These are phyloP conservation scores for Protobothrops mucrosquamatus DNA, from an alignment of 2,113 vertebrate genomes.

Conservation along the genomic window DNA sequence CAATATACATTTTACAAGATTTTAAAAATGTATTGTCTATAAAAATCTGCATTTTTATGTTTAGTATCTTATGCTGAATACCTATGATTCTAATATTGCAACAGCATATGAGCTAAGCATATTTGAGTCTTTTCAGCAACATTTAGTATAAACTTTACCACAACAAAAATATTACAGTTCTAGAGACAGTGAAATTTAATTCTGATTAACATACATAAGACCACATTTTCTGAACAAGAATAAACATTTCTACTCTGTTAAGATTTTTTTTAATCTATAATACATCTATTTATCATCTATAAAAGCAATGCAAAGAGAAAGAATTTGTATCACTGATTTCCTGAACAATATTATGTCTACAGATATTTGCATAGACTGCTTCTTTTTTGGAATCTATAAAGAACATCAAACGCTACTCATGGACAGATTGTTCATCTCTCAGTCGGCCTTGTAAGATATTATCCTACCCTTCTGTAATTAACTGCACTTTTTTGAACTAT, in stretches of 20 bases:
- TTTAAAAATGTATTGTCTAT: neutral
- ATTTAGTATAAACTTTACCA: neutral
- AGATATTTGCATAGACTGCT: neutral
- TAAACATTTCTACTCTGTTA: neutral
- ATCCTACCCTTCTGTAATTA: neutral
- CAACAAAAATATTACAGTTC: neutral
- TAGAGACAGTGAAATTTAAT: neutral
- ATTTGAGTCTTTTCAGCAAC: neutral
- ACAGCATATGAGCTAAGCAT: neutral
- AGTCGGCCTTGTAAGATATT: constrained; percentile 12
- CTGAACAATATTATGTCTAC: constrained; percentile 1
- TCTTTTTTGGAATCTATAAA: neutral
- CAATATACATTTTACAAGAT: neutral
- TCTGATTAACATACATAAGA: neutral
- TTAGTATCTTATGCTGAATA: neutral
- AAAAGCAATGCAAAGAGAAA: neutral
- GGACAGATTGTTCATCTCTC: neutral
- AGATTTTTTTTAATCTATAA: neutral
- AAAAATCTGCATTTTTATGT: neutral
- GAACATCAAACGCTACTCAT: neutral
- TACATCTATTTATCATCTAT: neutral
- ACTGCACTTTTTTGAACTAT: neutral
- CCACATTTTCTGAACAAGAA: neutral
- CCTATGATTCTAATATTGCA: neutral
- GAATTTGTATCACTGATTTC: constrained; percentile 3